Evolutionary conservation across 2,888 invertebrate species (phyloP).

Genomic region (Nezara viridula): DNA sequence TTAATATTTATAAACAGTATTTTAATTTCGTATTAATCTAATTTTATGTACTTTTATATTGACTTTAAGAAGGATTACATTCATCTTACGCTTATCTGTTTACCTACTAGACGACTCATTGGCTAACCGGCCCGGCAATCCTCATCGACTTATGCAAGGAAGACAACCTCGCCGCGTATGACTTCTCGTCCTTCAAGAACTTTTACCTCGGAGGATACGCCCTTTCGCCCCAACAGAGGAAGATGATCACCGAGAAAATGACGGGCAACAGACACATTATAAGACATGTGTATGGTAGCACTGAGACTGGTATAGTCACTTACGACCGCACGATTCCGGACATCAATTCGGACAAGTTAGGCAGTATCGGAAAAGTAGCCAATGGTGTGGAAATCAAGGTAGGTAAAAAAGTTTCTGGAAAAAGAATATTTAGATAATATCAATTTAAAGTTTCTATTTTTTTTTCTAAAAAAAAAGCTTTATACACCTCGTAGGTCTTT

Average conservation of each 20-base stretch:
- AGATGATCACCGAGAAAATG: slow-evolving; percentile 47
- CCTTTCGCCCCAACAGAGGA: slow-evolving; percentile 22
- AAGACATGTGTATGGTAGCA: slow-evolving; percentile 49
- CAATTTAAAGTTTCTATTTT: too few species aligned
- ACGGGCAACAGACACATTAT: slow-evolving; percentile 41
- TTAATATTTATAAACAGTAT: too few species aligned
- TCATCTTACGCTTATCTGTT: too few species aligned
- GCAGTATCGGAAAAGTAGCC: slow-evolving; percentile 45
- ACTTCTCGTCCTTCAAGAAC: slow-evolving; percentile 41
- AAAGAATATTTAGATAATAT: too few species aligned
- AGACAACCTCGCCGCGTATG: not conserved
- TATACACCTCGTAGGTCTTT: too few species aligned
- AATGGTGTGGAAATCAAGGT: slow-evolving; percentile 57
- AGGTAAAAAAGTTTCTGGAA: too few species aligned
- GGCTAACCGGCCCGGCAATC: slow-evolving; percentile 56
- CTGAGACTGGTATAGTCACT: slow-evolving; percentile 51
- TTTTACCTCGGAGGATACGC: slow-evolving; percentile 47
- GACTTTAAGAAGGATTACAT: too few species aligned
- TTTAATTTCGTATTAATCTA: too few species aligned
- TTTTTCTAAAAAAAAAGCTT: too few species aligned
- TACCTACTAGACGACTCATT: slow-evolving; percentile 46
- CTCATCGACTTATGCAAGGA: slow-evolving; percentile 49
- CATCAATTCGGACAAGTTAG: not conserved
- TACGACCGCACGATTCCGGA: not conserved
- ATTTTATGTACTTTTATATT: too few species aligned